These are phyloP conservation scores for Drymodes brunneopygia DNA, from an alignment of 2,113 vertebrate genomes.

Conservation along the genomic window DNA sequence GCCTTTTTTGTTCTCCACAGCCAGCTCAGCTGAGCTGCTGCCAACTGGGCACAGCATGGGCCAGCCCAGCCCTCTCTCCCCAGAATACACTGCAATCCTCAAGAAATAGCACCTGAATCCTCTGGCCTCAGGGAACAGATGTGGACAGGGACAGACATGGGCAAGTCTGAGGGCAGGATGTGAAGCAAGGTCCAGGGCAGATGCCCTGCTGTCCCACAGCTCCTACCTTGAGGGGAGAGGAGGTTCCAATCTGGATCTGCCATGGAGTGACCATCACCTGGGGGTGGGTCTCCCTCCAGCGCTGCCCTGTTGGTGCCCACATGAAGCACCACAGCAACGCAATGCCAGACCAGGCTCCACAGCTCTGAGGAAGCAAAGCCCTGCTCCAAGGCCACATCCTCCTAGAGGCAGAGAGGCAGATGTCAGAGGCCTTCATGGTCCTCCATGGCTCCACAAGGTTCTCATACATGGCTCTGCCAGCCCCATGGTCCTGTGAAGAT, in stretches of 20 bases:
- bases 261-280: not conserved
- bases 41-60: not conserved
- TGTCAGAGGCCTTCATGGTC: not conserved
- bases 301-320: not conserved
- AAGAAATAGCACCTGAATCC: not conserved
- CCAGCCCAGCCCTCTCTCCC: not conserved
- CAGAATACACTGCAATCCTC: not conserved
- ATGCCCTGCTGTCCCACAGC: not conserved
- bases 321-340: slow-evolving; percentile 57
- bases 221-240: slow-evolving; percentile 76
- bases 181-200: not conserved
- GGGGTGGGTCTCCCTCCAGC: slow-evolving; percentile 27
- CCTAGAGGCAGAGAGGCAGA: not conserved
- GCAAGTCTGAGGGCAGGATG: not conserved
- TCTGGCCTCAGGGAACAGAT: not conserved
- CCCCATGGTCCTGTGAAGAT: not conserved
- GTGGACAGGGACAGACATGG: not conserved
- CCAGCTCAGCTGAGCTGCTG: not conserved
- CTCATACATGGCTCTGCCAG: not conserved
- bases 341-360: slow-evolving; percentile 67
- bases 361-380: slow-evolving; percentile 66
- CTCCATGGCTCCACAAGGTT: not conserved
- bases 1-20: not conserved
- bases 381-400: not conserved
- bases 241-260: slow-evolving; percentile 73